A percentile compares a stretch with the other conserved stretches of the same genome.
Conservation (phyloP, 2,888 invertebrate species). For the Amiota communis region DNA sequence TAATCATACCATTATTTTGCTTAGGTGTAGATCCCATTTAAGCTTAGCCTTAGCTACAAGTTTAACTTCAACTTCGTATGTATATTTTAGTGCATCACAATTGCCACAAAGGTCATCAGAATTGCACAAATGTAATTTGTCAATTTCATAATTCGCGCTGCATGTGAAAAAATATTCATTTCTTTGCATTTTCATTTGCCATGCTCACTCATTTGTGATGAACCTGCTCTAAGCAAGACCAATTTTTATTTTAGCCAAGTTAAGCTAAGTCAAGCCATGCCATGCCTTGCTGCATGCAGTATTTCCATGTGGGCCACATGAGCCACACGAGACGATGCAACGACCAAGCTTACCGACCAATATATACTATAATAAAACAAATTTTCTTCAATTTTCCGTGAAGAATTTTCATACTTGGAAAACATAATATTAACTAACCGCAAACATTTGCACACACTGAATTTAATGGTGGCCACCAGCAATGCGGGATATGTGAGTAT, state of each 20-base stretch:
- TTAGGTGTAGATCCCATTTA: too few relatives aligned
- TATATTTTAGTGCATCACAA: conserved; percentile 4
- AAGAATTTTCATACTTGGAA: not conserved
- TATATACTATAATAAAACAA: not conserved
- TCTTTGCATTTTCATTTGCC: not conserved
- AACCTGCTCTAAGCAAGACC: not conserved
- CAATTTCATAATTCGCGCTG: conserved; percentile 65
- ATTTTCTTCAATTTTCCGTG: not conserved
- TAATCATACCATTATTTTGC: too few relatives aligned
- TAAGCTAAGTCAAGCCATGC: too few relatives aligned
- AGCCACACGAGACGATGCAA: conserved; percentile 8
- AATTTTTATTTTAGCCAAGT: not conserved
- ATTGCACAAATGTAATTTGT: conserved; percentile 61
- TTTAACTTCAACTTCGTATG: not conserved
- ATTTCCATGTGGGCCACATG: not conserved
- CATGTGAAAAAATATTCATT: conserved; percentile 44
- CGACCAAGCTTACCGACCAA: not conserved
- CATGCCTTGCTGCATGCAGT: too few relatives aligned
- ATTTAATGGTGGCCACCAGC: conserved; percentile 6
- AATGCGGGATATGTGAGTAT: not conserved
- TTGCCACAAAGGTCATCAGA: conserved; percentile 49
- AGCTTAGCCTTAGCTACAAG: not conserved
- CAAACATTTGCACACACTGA: too few relatives aligned
- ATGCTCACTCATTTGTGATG: not conserved
- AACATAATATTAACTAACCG: too few relatives aligned